Percentiles rank a stretch among this genome's conserved stretches.
These are phyloP conservation scores for Ibycter americanus DNA, from an alignment of 2,797 vertebrate genomes.

Conservation along the genomic window DNA sequence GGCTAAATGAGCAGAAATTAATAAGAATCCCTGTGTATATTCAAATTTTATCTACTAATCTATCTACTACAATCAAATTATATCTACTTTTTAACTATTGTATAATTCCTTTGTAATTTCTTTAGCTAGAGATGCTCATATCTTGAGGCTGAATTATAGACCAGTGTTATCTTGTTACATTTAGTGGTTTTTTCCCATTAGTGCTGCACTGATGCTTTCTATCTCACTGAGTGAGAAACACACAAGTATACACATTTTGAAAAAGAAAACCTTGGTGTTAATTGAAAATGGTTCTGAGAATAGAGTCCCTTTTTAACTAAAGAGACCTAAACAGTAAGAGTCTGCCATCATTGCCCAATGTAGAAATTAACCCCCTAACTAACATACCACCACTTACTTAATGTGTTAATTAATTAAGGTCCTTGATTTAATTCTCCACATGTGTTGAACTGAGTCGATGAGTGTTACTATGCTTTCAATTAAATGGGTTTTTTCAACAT, in stretches of 20 bases:
- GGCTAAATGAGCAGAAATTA: neutral
- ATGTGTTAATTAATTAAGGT: constrained; percentile 3
- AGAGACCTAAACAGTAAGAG: neutral
- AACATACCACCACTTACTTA: neutral
- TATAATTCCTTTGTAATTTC: neutral
- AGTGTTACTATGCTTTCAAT: neutral
- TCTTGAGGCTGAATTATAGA: neutral
- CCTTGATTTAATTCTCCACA: constrained; percentile 8
- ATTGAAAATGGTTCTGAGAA: neutral
- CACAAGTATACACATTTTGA: neutral
- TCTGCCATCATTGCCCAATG: neutral
- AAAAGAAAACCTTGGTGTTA: neutral
- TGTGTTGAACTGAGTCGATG: neutral
- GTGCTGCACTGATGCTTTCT: neutral
- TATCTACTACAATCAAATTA: neutral
- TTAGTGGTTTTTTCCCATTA: neutral
- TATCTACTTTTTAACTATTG: neutral
- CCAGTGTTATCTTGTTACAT: neutral
- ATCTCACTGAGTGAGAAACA: neutral
- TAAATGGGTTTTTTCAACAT: constrained; percentile 18
- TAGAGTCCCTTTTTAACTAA: neutral
- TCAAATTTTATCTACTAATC: neutral
- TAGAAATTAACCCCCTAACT: neutral
- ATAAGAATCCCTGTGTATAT: neutral
- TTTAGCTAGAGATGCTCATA: neutral